Conservation (phyloP, 2,113 vertebrate species). For the Eudyptes chrysolophus region DNA sequence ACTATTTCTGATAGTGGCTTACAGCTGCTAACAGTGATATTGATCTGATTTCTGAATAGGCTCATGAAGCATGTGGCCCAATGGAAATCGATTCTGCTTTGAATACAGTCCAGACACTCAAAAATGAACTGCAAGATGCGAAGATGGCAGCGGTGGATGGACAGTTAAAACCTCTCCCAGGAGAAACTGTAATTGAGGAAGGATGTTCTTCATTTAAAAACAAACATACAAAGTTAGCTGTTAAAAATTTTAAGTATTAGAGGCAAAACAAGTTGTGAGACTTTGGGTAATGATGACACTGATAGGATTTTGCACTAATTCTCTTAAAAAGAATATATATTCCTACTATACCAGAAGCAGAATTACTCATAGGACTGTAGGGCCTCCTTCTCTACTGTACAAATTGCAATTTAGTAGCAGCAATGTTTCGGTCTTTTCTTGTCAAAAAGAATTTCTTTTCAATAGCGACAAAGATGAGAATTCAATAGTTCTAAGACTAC, state of each 20-base stretch:
- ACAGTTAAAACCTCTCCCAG: slow-evolving; percentile 95
- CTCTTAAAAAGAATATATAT: not conserved
- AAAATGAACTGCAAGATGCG: slow-evolving; percentile 93
- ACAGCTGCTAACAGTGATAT: not conserved
- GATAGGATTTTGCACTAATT: not conserved
- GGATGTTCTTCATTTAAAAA: slow-evolving; percentile 44
- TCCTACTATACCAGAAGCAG: not conserved
- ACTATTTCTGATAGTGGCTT: not conserved
- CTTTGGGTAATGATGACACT: not conserved
- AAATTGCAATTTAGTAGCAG: not conserved
- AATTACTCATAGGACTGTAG: not conserved
- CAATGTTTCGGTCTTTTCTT: not conserved
- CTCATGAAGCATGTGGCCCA: slow-evolving; percentile 96
- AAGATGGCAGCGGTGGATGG: slow-evolving; percentile 91
- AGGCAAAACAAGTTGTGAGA: not conserved
- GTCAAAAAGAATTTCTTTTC: not conserved
- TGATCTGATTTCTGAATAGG: slow-evolving; percentile 70
- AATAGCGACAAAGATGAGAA: not conserved
- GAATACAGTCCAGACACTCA: slow-evolving; percentile 91
- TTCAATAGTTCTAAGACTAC: not conserved
- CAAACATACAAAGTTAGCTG: slow-evolving; percentile 6
- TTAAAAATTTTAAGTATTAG: not conserved
- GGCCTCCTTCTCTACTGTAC: not conserved
- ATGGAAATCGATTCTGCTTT: slow-evolving; percentile 98
- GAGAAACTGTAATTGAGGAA: slow-evolving; percentile 85